Conservation (phyloP, 2,797 vertebrate species). For the Melanotaenia boesemani region DNA sequence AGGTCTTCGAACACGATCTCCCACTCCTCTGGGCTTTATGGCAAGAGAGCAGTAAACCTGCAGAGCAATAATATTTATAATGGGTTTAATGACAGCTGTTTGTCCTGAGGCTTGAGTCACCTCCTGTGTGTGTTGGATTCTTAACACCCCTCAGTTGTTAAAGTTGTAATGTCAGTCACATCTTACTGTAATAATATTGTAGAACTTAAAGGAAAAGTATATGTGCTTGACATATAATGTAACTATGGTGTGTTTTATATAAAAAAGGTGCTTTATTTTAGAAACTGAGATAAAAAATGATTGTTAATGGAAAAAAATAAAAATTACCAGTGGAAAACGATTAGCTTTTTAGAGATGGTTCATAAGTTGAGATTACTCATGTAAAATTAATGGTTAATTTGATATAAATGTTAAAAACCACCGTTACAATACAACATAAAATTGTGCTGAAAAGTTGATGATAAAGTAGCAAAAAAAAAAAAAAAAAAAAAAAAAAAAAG, state of each 20-base stretch:
- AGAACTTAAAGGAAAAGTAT: not conserved
- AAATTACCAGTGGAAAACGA: too few relatives aligned
- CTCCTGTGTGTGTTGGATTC: not conserved
- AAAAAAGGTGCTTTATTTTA: not conserved
- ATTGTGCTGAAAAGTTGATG: too few relatives aligned
- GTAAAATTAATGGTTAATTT: too few relatives aligned
- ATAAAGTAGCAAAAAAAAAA: too few relatives aligned
- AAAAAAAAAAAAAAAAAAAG: too few relatives aligned
- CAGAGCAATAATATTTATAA: conserved; percentile 54
- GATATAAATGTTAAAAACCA: too few relatives aligned
- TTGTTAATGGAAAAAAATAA: too few relatives aligned
- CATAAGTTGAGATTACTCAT: too few relatives aligned
- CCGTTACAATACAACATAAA: too few relatives aligned
- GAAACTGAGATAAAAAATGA: not conserved
- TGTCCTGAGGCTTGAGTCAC: conserved; percentile 18
- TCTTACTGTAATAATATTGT: not conserved
- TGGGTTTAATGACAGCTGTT: conserved; percentile 44
- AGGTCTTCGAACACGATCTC: conserved; percentile 26
- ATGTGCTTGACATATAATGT: not conserved
- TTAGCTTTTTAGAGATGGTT: too few relatives aligned
- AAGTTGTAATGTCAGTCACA: not conserved
- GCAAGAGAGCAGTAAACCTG: conserved; percentile 50
- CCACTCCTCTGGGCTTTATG: conserved; percentile 42
- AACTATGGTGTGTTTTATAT: not conserved
- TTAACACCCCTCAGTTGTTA: conserved; percentile 1